Conservation (phyloP, 2,797 vertebrate species). For the Petrocephalus schoutedeni region DNA sequence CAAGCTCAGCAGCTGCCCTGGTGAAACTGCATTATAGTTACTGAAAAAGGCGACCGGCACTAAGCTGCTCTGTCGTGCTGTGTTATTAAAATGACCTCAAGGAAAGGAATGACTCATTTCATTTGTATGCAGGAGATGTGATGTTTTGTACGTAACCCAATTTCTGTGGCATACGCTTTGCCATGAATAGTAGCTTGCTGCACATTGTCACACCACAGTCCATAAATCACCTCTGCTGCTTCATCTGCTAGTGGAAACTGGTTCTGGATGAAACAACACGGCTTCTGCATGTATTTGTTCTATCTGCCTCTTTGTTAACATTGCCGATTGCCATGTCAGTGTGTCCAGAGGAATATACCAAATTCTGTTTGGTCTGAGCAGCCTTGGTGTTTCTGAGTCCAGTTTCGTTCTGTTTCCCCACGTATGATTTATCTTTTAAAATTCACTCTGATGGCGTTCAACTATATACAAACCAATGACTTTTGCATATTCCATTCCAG, state of each 20-base stretch:
- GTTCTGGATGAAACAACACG: constrained; percentile 46
- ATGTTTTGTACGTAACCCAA: constrained; percentile 47
- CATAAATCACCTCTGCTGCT: constrained; percentile 61
- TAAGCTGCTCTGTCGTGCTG: constrained; percentile 45
- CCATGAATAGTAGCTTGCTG: constrained; percentile 44
- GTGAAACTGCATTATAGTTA: background rate
- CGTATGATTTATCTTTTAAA: background rate
- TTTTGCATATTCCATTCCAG: background rate
- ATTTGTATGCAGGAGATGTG: constrained; percentile 60
- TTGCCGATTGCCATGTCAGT: background rate
- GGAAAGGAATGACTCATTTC: constrained; percentile 54
- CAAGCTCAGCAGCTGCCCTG: background rate
- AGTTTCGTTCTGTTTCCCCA: background rate
- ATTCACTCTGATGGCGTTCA: background rate
- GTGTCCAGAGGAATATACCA: background rate
- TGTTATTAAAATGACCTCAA: constrained; percentile 58
- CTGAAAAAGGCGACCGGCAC: constrained; percentile 21
- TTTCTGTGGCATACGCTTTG: constrained; percentile 51
- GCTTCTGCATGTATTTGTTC: constrained; percentile 52
- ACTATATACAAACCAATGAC: background rate
- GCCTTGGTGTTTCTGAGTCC: background rate
- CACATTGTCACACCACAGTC: constrained; percentile 45
- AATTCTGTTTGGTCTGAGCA: background rate
- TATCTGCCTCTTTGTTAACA: constrained; percentile 34
- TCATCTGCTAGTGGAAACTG: constrained; percentile 46